A percentile compares a stretch with the other conserved stretches of the same genome.
Conservation (phyloP, 2,113 vertebrate genomes). For the Struthidea cinerea region DNA sequence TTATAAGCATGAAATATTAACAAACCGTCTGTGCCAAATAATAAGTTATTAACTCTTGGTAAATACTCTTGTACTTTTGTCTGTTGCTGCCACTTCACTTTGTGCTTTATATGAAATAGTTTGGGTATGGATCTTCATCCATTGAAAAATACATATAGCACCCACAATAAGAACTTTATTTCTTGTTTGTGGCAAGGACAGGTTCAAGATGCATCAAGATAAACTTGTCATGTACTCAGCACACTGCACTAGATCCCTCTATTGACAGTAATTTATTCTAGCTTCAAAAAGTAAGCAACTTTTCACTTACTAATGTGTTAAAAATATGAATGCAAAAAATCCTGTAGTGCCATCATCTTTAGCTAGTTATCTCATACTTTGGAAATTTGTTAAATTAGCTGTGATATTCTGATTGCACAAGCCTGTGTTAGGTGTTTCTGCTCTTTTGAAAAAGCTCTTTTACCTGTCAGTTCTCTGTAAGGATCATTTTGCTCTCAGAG, state of each 20-base stretch:
- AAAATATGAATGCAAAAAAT: not conserved
- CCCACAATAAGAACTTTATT: not conserved
- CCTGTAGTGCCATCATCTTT: not conserved
- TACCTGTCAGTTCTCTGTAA: not conserved
- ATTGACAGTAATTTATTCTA: not conserved
- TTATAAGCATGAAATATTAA: constrained; percentile 4
- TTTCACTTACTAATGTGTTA: not conserved
- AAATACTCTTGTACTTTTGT: not conserved
- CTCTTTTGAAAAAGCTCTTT: not conserved
- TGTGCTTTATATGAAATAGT: not conserved
- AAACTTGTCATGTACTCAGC: not conserved
- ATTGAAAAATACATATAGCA: not conserved
- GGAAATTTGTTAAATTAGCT: not conserved
- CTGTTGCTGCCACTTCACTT: not conserved
- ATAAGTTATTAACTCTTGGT: not conserved
- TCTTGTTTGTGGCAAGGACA: not conserved
- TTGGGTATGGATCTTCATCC: not conserved
- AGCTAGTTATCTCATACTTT: not conserved
- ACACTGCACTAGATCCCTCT: not conserved
- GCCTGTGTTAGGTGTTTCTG: not conserved
- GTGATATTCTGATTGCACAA: not conserved
- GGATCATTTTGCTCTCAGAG: not conserved
- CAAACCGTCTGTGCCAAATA: not conserved
- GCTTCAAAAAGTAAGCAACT: not conserved
- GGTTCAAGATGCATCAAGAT: not conserved